Conservation (phyloP, 2,113 vertebrate genomes). For the Odocoileus virginianus region DNA sequence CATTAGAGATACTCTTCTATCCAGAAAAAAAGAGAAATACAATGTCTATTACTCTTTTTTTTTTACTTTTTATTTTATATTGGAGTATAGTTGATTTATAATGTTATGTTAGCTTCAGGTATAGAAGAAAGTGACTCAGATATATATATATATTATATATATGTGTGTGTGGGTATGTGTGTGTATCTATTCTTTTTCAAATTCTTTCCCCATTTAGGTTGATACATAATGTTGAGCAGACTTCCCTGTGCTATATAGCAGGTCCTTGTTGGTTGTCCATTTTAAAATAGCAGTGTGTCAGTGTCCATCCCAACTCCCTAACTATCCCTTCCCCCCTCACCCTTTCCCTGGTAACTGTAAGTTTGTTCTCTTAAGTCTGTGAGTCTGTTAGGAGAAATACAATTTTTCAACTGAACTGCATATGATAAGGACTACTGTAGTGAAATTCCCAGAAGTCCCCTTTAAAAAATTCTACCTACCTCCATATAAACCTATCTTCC, state of each 20-base stretch:
- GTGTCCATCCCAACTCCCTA: not conserved
- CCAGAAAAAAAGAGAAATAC: not conserved
- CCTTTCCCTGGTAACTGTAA: not conserved
- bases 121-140: not conserved
- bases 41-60: not conserved
- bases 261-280: not conserved
- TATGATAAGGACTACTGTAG: not conserved
- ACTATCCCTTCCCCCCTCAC: not conserved
- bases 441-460: not conserved
- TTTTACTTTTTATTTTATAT: not conserved
- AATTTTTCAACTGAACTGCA: not conserved
- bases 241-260: not conserved
- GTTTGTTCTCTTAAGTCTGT: not conserved
- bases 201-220: not conserved
- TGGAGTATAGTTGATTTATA: not conserved
- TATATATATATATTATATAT: not conserved
- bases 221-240: not conserved
- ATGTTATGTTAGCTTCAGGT: not conserved
- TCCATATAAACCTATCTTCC: not conserved
- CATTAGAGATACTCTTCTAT: not conserved
- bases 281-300: not conserved
- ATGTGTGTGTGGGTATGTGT: not conserved
- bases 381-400: not conserved
- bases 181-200: not conserved
- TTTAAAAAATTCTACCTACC: not conserved